Percentiles rank a stretch among this genome's conserved stretches.
These are phyloP conservation scores for Athalia cordata DNA, from an alignment of 2,888 invertebrate genomes.

Conservation along the genomic window DNA sequence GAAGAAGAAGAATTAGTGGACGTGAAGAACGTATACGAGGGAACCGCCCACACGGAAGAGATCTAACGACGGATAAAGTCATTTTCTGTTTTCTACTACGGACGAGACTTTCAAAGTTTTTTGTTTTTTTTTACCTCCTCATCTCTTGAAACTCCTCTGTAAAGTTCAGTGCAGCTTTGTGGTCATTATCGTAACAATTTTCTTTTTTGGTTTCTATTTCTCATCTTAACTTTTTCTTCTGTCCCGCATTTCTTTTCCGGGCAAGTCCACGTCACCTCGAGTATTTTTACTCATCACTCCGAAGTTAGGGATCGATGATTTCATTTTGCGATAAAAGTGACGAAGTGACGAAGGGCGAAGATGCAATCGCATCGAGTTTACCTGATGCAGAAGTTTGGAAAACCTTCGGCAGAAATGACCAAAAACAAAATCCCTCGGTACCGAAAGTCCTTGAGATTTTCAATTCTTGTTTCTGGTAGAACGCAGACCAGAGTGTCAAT, in stretches of 20 bases:
- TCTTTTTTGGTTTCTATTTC: too few relatives aligned
- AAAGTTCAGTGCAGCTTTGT: neutral
- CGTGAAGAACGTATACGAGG: conserved; percentile 1
- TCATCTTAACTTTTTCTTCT: neutral
- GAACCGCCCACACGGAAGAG: conserved; percentile 39
- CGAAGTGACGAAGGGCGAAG: too few relatives aligned
- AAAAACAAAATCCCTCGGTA: too few relatives aligned
- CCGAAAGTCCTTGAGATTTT: too few relatives aligned
- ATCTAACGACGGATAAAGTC: conserved; percentile 29
- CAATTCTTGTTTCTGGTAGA: too few relatives aligned
- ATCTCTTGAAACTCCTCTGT: neutral
- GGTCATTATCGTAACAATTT: conserved; percentile 13
- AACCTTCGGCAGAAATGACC: too few relatives aligned
- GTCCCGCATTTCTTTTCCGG: too few relatives aligned
- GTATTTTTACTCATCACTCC: neutral
- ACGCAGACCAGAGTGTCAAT: neutral
- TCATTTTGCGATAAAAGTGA: too few relatives aligned
- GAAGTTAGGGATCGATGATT: too few relatives aligned
- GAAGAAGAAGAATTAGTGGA: conserved; percentile 2
- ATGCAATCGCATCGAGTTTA: too few relatives aligned
- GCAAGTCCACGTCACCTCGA: neutral
- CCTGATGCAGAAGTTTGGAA: too few relatives aligned
- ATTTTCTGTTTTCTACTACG: neutral
- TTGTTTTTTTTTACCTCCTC: neutral
- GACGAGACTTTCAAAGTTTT: too few relatives aligned